phyloP scores from a whole-genome alignment of 2,888 invertebrate genomes.

The Resseliella maxima region DNA sequence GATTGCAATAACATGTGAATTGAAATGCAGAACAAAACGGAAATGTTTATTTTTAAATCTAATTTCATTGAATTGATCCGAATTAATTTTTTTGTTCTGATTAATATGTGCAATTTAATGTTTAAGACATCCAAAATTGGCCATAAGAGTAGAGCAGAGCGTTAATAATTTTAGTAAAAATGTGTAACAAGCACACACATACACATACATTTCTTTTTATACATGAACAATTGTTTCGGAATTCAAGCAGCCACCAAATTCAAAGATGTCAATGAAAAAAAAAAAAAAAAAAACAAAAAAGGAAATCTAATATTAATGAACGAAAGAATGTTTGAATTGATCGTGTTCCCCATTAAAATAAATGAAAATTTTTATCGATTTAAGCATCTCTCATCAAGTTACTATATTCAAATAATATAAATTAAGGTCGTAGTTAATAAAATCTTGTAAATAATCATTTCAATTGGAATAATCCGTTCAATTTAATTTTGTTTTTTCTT shows the following conservation, averaged over 20 bases:
- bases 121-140: not conserved
- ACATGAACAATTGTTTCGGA: not conserved
- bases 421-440: not conserved
- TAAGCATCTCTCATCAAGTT: conserved; percentile 40
- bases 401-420: conserved; percentile 25
- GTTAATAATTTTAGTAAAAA: not conserved
- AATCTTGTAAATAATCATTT: conserved; percentile 49
- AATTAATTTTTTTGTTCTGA: not conserved
- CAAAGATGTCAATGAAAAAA: not conserved
- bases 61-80: not conserved
- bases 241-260: not conserved
- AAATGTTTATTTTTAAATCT: not conserved
- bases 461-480: not conserved
- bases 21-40: not conserved
- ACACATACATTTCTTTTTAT: not conserved
- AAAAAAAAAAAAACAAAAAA: no score
- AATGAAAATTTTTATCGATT: not conserved
- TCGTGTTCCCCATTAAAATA: not conserved
- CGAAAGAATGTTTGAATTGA: not conserved
- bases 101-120: conserved; percentile 1
- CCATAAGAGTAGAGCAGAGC: conserved; percentile 1
- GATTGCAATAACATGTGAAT: not conserved
- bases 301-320: no score
- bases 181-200: no score
- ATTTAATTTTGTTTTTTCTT: not conserved